phyloP scores from a whole-genome alignment of 2,888 invertebrate genomes.

The Leptura quadrifasciata region DNA sequence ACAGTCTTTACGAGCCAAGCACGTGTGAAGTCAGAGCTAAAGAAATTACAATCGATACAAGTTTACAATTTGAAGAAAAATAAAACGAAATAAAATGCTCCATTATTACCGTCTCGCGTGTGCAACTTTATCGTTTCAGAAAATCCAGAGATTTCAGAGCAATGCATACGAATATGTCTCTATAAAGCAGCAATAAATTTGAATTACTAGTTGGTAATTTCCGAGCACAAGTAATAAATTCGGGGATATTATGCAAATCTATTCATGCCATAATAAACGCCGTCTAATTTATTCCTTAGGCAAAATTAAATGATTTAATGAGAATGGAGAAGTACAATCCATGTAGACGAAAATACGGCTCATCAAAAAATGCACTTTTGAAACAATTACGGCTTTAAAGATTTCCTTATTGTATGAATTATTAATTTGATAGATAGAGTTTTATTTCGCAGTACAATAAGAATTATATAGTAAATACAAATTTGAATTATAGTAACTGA shows the following conservation, averaged over 20 bases:
- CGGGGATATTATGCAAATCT: slow-evolving; percentile 1
- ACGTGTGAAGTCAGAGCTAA: not conserved
- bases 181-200: slow-evolving; percentile 2
- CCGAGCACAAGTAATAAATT: not conserved
- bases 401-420: too few relatives aligned
- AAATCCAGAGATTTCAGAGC: slow-evolving; percentile 23
- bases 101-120: not conserved
- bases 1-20: not conserved
- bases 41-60: not conserved
- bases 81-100: not conserved
- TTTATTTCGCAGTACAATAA: too few relatives aligned
- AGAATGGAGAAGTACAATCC: too few relatives aligned
- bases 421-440: too few relatives aligned
- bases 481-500: too few relatives aligned
- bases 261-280: not conserved
- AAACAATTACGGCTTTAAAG: too few relatives aligned
- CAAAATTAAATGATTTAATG: not conserved
- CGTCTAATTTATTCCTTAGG: not conserved
- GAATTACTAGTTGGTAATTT: slow-evolving; percentile 3
- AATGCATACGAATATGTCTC: slow-evolving; percentile 33
- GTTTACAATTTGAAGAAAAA: not conserved
- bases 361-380: too few relatives aligned
- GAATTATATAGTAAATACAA: too few relatives aligned
- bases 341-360: too few relatives aligned
- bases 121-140: not conserved